Evolutionary conservation across 2,113 vertebrate species (phyloP), one percentile per base, ranked within the genome.

Genomic region (Irena cyanogastra): DNA sequence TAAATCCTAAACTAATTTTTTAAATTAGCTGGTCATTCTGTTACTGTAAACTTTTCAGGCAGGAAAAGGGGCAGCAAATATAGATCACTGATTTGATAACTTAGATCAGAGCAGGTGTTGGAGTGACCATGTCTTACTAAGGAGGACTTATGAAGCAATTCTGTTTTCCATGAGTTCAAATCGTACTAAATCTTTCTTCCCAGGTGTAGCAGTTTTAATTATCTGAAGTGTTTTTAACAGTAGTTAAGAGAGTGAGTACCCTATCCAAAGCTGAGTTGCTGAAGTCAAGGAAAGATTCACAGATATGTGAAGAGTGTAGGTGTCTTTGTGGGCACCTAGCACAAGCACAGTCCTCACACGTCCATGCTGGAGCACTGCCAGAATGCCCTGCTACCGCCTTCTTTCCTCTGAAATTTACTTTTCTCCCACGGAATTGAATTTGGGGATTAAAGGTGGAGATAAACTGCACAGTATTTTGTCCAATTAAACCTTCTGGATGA

Each of bases 1-100:
- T 66, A 65, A 66, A 77, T 93, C 50, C n/a, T 85, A 64, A 94
- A 79, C 8, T 50, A 44, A 86, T 86, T 91, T 81, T 69, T 74
- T 78, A 66, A 91, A 80, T 74, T 47, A 75, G 24, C 9, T 83
- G 49, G 20, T 64, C 2, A 3, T 54, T 77, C 35, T 23, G 20
- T 35, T 33, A 61, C 59, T 27, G 6, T 37, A 63, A 87, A 47
- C 3, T 26, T 75, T 70, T 47, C 80, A 71, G 68, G 4, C 23
- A 80, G 54, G 70, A 82, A 93, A 80, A 39, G 39, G 50, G 60
- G 28, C 35, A 83, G 53, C 11, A 59, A 42, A 49, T 60, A 44
- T 7, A 90, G 44, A 54, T 44, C 27, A 44, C 23, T 91, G 82
- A 78, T 41, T 14, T 83, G 47, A 35, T 66, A 88, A 69, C 65